Evolutionary conservation across 2,888 invertebrate species (phyloP).

Genomic region (Mimumesa dahlbomi): DNA sequence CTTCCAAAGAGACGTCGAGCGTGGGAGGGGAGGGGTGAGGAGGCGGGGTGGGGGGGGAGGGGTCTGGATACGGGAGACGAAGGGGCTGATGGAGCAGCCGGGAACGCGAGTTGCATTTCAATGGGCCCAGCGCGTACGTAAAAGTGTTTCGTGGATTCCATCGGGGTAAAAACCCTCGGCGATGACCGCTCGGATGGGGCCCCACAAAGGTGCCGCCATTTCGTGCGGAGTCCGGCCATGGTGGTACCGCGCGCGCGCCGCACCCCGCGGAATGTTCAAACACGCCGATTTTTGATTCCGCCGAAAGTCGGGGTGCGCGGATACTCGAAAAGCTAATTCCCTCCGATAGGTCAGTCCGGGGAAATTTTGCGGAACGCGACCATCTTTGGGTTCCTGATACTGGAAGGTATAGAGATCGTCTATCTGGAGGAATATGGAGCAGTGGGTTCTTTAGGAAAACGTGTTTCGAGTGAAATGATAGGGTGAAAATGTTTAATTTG

Average conservation of each 20-base stretch:
- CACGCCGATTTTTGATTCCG: constrained; percentile 45
- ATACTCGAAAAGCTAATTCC: neutral
- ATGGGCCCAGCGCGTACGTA: constrained; percentile 72
- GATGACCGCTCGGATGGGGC: constrained; percentile 67
- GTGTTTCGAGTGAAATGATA: too few species aligned
- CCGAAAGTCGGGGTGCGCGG: constrained; percentile 12
- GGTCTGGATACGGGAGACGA: constrained; percentile 30
- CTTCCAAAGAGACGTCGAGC: constrained; percentile 43
- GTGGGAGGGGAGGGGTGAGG: constrained; percentile 38
- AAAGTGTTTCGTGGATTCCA: constrained; percentile 77
- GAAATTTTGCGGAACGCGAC: too few species aligned
- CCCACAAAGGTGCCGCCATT: constrained; percentile 73
- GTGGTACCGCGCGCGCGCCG: constrained; percentile 49
- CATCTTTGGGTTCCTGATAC: too few species aligned
- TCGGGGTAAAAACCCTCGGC: constrained; percentile 74
- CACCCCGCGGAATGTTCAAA: constrained; percentile 44
- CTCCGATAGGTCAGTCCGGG: too few species aligned
- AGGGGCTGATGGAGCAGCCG: constrained; percentile 68
- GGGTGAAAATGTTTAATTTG: too few species aligned
- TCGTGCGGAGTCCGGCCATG: constrained; percentile 56
- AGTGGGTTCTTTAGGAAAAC: too few species aligned
- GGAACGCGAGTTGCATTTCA: constrained; percentile 76
- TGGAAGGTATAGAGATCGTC: too few species aligned
- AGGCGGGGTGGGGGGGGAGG: too few species aligned
- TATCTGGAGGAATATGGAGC: too few species aligned